Base-by-base conservation (phyloP, 2,113 vertebrate species). In the Condylura cristata region DNA sequence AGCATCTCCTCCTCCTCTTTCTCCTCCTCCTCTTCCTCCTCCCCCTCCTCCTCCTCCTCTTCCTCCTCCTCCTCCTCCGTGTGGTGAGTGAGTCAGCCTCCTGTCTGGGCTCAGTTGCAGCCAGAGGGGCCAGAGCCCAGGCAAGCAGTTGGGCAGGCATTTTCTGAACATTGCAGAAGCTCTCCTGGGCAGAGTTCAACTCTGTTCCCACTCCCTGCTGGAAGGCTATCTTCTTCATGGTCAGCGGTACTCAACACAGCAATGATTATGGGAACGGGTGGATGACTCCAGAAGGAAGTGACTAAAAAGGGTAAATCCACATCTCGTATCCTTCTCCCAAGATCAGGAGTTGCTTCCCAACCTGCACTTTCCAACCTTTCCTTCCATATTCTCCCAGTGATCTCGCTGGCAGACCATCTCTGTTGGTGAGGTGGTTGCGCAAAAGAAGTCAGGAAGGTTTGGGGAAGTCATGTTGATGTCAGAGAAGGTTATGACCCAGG, bases 81-180 rank as follows among this genome's bases (percentile, higher is more conserved):
- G 97, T 7, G 96, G 97, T 97, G 96, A 95, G 95, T 97, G 96
- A 97, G 96, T 97, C 97, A 97, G 94, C 96, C 97, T 97, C 95
- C 96, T 96, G 96, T 97, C 97, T 97, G 96, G 86, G 96, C 96
- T 96, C 96, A 95, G 91, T 75, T 86, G 95, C 95, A 96, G 97
- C 95, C 91, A 96, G 96, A 96, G 93, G 93, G 97, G 96, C 97
- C 93, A 95, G 91, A 96, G 96, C 96, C 95, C 89, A 95, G 93
- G 96, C 94, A 97, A 80, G 96, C 93, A 95, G 63, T 94, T 87
- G 93, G 95, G 95, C 93, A 93, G 93, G 87, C 93, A 84, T 93
- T 97, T 96, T 96, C 89, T 78, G 86, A 95, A 93, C 87, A 74
- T 78, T 95, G 84, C 95, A 93, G 94, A 93, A 95, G 81, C 92